Percentiles rank a stretch among this genome's conserved stretches.
phyloP scores from a whole-genome alignment of 2,888 invertebrate species.

The Drosophila mulleri region DNA sequence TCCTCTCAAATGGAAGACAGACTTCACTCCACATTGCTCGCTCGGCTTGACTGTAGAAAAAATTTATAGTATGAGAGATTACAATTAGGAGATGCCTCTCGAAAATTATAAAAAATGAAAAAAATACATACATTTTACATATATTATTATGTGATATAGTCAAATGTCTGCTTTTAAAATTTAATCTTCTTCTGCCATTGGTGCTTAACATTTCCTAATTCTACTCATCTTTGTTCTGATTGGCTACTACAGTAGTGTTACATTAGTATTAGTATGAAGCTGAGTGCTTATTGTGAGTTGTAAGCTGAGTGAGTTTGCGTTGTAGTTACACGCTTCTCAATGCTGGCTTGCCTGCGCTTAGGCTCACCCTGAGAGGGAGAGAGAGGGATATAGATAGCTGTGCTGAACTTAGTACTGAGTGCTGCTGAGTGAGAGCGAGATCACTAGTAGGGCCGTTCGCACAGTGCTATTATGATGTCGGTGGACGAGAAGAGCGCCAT shows the following conservation, averaged over 20 bases:
- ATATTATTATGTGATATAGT: too few relatives aligned
- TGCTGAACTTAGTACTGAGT: too few relatives aligned
- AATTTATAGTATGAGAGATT: not conserved
- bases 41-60: too few relatives aligned
- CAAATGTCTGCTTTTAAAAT: not conserved
- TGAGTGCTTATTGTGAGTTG: not conserved
- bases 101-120: too few relatives aligned
- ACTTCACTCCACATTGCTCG: not conserved
- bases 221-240: not conserved
- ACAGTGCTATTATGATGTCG: not conserved
- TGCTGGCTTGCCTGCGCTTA: not conserved
- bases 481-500: not conserved
- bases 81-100: not conserved
- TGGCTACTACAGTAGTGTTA: not conserved
- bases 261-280: not conserved
- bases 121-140: too few relatives aligned
- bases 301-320: not conserved
- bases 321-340: not conserved
- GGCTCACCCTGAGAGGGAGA: not conserved
- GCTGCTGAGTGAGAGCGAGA: not conserved
- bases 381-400: not conserved
- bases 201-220: not conserved
- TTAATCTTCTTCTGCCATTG: not conserved
- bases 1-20: not conserved
- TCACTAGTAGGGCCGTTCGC: not conserved